Percentiles rank a stretch among this genome's conserved stretches.
Evolutionary conservation across 2,113 vertebrate genomes (phyloP).

Genomic region (Acinonyx jubatus): DNA sequence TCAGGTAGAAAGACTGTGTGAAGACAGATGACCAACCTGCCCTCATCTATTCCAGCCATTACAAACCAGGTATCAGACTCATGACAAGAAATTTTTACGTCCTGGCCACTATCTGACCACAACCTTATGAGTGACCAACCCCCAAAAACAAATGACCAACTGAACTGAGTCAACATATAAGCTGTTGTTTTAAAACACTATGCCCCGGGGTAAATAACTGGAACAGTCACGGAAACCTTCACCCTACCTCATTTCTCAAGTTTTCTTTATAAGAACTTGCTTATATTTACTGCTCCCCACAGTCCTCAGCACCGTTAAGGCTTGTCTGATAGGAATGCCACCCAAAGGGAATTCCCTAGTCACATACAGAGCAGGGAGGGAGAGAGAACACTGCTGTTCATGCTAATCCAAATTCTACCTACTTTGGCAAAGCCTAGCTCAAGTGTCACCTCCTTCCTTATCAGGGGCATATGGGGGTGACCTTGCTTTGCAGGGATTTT

Average conservation of each 20-base stretch:
- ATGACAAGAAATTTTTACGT: neutral
- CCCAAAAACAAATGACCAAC: neutral
- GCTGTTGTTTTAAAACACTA: neutral
- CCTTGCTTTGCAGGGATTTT: neutral
- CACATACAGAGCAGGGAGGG: neutral
- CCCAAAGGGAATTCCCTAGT: neutral
- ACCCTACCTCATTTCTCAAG: neutral
- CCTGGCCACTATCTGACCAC: neutral
- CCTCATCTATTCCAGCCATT: neutral
- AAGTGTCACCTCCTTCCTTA: neutral
- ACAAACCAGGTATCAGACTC: neutral
- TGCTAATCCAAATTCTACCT: neutral
- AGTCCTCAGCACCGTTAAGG: neutral
- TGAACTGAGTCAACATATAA: neutral
- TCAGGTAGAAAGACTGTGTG: neutral
- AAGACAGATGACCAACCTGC: neutral
- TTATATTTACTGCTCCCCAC: neutral
- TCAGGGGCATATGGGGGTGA: neutral
- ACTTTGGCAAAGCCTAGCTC: neutral
- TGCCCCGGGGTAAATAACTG: neutral
- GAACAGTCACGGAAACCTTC: neutral
- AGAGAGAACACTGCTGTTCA: neutral
- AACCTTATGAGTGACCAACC: neutral
- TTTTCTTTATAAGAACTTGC: neutral
- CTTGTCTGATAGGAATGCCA: neutral